Evolutionary conservation across 2,797 vertebrate species (phyloP), one percentile per base, ranked within the genome.

Genomic region (Peromyscus eremicus): DNA sequence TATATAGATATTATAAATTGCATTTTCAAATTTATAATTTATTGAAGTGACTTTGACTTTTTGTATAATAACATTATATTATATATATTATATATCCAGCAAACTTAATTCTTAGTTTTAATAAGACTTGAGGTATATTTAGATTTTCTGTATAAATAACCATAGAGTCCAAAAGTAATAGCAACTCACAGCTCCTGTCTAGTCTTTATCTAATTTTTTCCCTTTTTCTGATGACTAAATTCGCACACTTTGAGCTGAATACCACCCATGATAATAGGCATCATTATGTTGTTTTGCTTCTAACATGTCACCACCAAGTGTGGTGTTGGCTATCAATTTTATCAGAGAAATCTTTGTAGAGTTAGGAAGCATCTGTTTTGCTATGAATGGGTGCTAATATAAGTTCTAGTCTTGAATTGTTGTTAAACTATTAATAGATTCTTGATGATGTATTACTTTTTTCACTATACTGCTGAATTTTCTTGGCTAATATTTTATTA

Each of bases 401-500:
- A 46, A 73, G 49, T 32, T 71, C 66, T 27, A 43, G 16, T 73
- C n/a, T 73, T 88, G 23, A 43, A 25, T 52, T 94, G 73, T 81
- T 85, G 88, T 76, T 96, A 94, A 97, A 75, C 60, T 6, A 32
- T 79, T 60, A 52, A 37, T 66, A 19, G 49, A 81, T 91, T 94
- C 79, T 92, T 94, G 68, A 71, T 23, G 23, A 55, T 68, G 10
- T 52, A 70, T 89, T 88, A 10, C 49, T n/a, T 86, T 92, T 92
- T 91, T 75, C 37, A 86, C 60, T 43, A 92, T 55, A 49, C 21
- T 73, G 13, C 60, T 92, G n/a, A n/a, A 89, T 94, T 92, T 70
- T 34, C 55, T 60, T 92, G 92, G 79, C 49, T 94, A 85, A 64
- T 89, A 73, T 89, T 84, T 96, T 88, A 91, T 68, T 97, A 95